Conservation (phyloP, 2,888 invertebrate species). For the Mycalesis mineus region DNA sequence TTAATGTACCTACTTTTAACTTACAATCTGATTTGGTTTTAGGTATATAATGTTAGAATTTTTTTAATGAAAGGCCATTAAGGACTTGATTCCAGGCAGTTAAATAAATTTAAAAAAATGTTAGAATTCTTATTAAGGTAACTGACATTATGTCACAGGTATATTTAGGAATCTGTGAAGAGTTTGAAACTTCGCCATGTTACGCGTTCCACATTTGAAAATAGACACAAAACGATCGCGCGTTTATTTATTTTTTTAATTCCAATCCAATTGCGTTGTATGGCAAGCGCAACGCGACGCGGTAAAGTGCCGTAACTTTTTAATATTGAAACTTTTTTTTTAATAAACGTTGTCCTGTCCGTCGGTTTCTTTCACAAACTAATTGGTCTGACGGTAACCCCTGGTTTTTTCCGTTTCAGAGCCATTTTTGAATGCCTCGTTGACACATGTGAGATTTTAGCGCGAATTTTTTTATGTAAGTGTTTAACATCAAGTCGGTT, state of each 20-base stretch:
- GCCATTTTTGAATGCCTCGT: slow-evolving; percentile 49
- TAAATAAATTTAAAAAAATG: no score
- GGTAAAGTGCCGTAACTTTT: slow-evolving; percentile 33
- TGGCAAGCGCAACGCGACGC: slow-evolving; percentile 8
- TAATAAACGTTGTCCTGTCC: slow-evolving; percentile 54
- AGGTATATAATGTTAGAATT: no score
- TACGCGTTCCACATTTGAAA: slow-evolving; percentile 12
- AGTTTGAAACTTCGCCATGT: not conserved
- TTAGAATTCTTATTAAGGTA: no score
- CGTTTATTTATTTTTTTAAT: slow-evolving; percentile 7
- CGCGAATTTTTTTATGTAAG: slow-evolving; percentile 50
- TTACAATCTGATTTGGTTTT: no score
- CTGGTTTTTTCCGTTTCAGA: slow-evolving; percentile 57
- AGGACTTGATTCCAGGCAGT: no score
- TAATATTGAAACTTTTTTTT: slow-evolving; percentile 38
- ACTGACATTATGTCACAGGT: no score
- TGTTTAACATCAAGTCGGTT: slow-evolving; percentile 41
- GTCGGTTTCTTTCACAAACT: slow-evolving; percentile 68
- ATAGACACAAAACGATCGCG: slow-evolving; percentile 13
- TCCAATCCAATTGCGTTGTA: slow-evolving; percentile 12
- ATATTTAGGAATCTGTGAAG: no score
- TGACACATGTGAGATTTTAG: slow-evolving; percentile 44
- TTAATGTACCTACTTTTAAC: no score
- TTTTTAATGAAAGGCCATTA: no score
- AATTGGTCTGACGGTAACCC: slow-evolving; percentile 72